Base-by-base conservation (phyloP, 2,888 invertebrate species). In the Drosophila colorata region DNA sequence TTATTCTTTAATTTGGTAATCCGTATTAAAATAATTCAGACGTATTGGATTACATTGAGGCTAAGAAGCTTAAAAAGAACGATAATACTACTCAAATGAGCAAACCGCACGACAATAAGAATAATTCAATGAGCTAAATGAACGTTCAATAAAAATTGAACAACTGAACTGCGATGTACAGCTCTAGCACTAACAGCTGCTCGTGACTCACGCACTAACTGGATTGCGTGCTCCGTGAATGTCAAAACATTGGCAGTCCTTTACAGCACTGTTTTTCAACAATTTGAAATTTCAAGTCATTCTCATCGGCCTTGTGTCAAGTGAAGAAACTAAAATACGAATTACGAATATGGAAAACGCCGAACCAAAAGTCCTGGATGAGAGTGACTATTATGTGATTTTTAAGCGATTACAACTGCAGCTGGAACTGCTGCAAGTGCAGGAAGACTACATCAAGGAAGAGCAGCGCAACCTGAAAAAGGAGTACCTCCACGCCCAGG, bases 391-490 rank as follows among this genome's bases (percentile, higher is more conserved):
- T 49, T 99, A 98, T 92, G 98, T 98, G 4, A 98, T 97, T 92
- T 98, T 97, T 90, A 99, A 98, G 95, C 98, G 98, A 95, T 93
- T 99, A 11, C 98, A 98, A 93, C 95, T 97, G 76, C 97, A 98
- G 93, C 92, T 99, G 28, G 99, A 99, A 92, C 98, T 99, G 91
- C 93, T 99, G 4, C 97, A 98, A 92, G 99, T 99, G 0, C 99
- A 99, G 94, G 99, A 99, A 91, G 99, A 99, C 88, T 99, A 99
- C 91, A 99, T 99, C 52, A 99, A 99, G 93, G 98, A 99, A 94
- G 99, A 99, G 93, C 99, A 99, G 92, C 95, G 98, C 65, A 99
- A 99, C 92, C 93, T 99, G 58, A 99, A 99, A 92, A 99, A 99
- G 89, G 99, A 99, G 92, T 98, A 99, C 92, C 93, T 99, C 0